phyloP scores from a whole-genome alignment of 2,888 invertebrate species.

The Cerastis leucographa region DNA sequence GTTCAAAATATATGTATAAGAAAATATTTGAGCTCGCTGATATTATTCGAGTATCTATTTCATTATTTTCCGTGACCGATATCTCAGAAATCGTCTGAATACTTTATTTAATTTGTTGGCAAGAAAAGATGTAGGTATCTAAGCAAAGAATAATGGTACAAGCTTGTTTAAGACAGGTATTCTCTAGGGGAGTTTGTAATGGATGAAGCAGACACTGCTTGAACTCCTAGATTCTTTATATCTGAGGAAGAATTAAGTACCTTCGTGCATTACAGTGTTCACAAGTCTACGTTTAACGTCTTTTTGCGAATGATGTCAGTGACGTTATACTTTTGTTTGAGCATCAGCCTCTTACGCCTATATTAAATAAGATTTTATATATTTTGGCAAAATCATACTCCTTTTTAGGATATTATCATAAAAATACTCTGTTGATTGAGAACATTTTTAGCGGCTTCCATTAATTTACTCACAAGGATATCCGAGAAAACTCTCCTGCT shows the following conservation, averaged over 20 bases:
- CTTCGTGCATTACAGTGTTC: constrained; percentile 13
- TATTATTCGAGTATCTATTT: neutral
- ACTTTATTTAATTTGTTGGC: constrained; percentile 38
- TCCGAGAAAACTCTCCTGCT: constrained; percentile 7
- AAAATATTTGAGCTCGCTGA: neutral
- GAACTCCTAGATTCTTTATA: constrained; percentile 45
- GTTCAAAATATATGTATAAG: neutral
- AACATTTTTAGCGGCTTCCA: constrained; percentile 19
- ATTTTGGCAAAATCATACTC: neutral
- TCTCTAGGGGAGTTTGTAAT: constrained; percentile 56
- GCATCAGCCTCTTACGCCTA: constrained; percentile 16
- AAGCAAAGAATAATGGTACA: constrained; percentile 46
- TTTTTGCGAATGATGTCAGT: constrained; percentile 24
- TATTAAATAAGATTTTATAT: neutral
- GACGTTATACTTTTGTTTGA: constrained; percentile 24
- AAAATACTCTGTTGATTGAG: constrained; percentile 7
- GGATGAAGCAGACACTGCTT: constrained; percentile 51
- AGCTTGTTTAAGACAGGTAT: constrained; percentile 54
- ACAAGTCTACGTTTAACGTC: constrained; percentile 14
- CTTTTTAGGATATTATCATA: neutral
- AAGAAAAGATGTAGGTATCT: constrained; percentile 47
- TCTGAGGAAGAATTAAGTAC: constrained; percentile 34
- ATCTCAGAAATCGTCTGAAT: constrained; percentile 19
- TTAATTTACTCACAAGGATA: constrained; percentile 32
- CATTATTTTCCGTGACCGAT: neutral